Evolutionary conservation across 2,888 invertebrate genomes (phyloP), one percentile per base, ranked within the genome.

Genomic region (Poecilobothrus nobilitatus): DNA sequence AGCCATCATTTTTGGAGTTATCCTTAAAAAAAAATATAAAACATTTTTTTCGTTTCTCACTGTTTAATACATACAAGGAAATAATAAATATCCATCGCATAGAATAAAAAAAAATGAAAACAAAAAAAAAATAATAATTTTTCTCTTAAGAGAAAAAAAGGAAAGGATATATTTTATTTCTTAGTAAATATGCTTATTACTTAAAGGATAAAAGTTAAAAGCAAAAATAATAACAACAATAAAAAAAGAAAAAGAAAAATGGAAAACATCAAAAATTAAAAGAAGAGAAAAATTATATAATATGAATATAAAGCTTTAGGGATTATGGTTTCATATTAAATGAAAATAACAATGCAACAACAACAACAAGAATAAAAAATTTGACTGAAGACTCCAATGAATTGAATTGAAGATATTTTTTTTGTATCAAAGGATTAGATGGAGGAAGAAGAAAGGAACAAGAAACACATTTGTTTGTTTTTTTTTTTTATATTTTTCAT

Each of bases 321-420:
- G 53, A 53, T 53, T 53, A 53, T n/a, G 53, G 53, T 53, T 53
- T 53, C 53, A 53, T 53, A 15, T 53, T n/a, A 53, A 53, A 53
- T 18, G n/a, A 53, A 53, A 53, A 53, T 15, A 41, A 9, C 9
- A 41, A 41, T 15, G 41, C 15, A 53, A 18, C 6, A 53, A 53
- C 18, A 53, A 53, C n/a, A n/a, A n/a, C 53, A 53, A 53, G 1
- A n/a, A 18, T 18, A 37, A 37, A 10, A 37, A 37, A 10, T 10
- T 37, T 37, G 8, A 37, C 37, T 10, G 37, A 37, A 37, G 12
- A 8, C 37, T 37, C 37, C 37, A 37, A 37, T 8, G 37, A 37
- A 37, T 37, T 37, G 37, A 37, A 37, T 37, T 10, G 10, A 12
- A 37, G 37, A 37, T 2, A 27, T 27, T 27, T 27, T 27, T 27